phyloP scores from a whole-genome alignment of 2,888 invertebrate species.

The Agrochola lychnidis region DNA sequence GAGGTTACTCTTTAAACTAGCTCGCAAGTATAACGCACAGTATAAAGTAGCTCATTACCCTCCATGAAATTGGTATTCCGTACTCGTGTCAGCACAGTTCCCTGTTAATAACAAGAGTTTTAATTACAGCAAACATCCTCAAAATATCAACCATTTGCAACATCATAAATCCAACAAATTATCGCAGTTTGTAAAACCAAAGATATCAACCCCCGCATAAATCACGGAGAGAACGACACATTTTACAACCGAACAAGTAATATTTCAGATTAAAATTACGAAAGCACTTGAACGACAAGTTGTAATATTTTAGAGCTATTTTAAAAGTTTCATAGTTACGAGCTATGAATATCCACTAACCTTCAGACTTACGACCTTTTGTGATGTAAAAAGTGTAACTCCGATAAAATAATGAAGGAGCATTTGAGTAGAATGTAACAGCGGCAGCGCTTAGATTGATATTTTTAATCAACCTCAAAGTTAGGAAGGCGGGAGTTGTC shows the following conservation, averaged over 20 bases:
- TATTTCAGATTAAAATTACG: conserved; percentile 55
- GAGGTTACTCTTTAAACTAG: not conserved
- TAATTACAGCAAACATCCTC: conserved; percentile 60
- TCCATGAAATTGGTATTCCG: conserved; percentile 54
- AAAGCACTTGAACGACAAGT: conserved; percentile 48
- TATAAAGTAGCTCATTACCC: conserved; percentile 52
- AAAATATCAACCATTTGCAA: conserved; percentile 57
- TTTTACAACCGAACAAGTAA: conserved; percentile 55
- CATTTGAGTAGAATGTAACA: conserved; percentile 59
- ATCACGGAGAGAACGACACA: conserved; percentile 46
- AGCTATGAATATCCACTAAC: conserved; percentile 40
- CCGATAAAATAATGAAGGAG: conserved; percentile 58
- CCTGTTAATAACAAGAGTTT: conserved; percentile 53
- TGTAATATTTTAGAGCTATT: conserved; percentile 53
- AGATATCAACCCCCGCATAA: conserved; percentile 54
- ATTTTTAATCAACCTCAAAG: conserved; percentile 81
- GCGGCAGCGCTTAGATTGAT: conserved; percentile 71
- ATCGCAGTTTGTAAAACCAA: conserved; percentile 53
- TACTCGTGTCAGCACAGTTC: conserved; percentile 33
- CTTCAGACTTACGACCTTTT: conserved; percentile 27
- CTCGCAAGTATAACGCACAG: conserved; percentile 33
- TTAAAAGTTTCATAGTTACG: conserved; percentile 51
- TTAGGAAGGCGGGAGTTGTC: conserved; percentile 67
- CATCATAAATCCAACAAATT: conserved; percentile 54
- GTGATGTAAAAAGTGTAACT: conserved; percentile 43